Conservation (phyloP, 2,888 invertebrate species). For the Pachydiplax longipennis region DNA sequence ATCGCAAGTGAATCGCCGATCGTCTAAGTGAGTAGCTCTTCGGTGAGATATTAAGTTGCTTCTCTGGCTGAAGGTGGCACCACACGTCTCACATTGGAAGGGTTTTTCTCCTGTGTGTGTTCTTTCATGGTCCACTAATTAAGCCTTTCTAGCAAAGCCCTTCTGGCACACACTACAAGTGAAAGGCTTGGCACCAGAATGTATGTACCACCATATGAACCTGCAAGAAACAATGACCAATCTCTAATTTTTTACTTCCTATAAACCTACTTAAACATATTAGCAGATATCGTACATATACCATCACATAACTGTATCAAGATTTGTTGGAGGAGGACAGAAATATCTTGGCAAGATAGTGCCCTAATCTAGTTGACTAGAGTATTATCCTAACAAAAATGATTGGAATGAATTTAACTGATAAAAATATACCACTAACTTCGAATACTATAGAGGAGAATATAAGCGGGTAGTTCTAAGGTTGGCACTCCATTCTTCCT, state of each 20-base stretch:
- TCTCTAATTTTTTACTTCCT: not conserved
- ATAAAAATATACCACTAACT: no score
- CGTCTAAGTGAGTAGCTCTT: constrained; percentile 76
- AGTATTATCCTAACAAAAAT: no score
- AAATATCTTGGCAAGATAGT: no score
- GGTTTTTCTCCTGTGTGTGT: constrained; percentile 71
- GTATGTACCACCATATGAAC: constrained; percentile 80
- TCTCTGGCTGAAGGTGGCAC: constrained; percentile 80
- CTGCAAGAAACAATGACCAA: not conserved
- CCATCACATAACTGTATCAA: no score
- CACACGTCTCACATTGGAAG: constrained; percentile 76
- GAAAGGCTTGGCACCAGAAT: constrained; percentile 76
- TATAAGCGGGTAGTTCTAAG: no score
- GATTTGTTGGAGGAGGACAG: no score
- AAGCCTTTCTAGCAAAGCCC: constrained; percentile 77
- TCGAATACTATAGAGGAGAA: no score
- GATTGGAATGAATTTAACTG: no score
- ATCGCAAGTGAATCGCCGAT: constrained; percentile 74
- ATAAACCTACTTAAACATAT: no score
- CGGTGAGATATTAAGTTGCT: constrained; percentile 83
- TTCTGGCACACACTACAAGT: constrained; percentile 75
- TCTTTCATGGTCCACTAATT: constrained; percentile 81
- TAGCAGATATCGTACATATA: no score
- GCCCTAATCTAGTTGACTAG: no score
- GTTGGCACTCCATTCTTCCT: no score